A percentile compares a stretch with the other conserved stretches of the same genome.
These are phyloP conservation scores for Drosophila falleni DNA, from an alignment of 2,888 invertebrate species.

Conservation along the genomic window DNA sequence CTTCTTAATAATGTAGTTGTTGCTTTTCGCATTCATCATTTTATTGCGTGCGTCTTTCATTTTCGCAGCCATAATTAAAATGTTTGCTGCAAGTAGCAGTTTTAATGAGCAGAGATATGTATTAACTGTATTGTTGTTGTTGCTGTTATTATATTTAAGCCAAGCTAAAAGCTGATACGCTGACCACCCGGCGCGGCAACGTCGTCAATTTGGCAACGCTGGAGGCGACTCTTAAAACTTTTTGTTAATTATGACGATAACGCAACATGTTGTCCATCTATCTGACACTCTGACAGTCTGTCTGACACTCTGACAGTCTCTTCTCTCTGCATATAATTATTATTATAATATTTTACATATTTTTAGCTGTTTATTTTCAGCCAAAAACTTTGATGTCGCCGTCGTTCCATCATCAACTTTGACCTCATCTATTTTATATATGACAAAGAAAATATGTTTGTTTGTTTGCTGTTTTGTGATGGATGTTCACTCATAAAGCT, in stretches of 20 bases:
- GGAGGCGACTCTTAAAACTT: constrained; percentile 55
- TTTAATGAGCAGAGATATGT: constrained; percentile 56
- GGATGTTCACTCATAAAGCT: constrained; percentile 36
- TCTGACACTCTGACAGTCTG: neutral
- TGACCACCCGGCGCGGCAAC: constrained; percentile 51
- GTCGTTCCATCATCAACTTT: constrained; percentile 37
- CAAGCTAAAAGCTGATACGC: constrained; percentile 35
- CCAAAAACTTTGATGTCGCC: constrained; percentile 45
- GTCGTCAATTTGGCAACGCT: constrained; percentile 38
- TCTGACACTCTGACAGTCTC: neutral
- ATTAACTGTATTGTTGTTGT: constrained; percentile 2
- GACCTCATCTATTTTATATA: constrained; percentile 42
- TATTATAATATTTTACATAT: constrained; percentile 19
- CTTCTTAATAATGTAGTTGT: constrained; percentile 30
- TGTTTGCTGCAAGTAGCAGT: constrained; percentile 71
- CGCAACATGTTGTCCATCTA: constrained; percentile 67
- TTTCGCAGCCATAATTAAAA: constrained; percentile 77
- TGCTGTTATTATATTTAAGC: neutral
- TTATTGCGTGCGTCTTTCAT: constrained; percentile 39
- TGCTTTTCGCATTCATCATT: constrained; percentile 38
- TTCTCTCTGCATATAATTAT: constrained; percentile 25
- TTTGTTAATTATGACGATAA: constrained; percentile 82
- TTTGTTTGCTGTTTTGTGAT: constrained; percentile 17
- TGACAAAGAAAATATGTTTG: constrained; percentile 38
- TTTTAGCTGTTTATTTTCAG: constrained; percentile 8